Percentiles rank a stretch among this genome's conserved stretches.
Evolutionary conservation across 35 echinoderm and acorn worm species (phyloP).

Genomic region (Eucidaris tribuloides): DNA sequence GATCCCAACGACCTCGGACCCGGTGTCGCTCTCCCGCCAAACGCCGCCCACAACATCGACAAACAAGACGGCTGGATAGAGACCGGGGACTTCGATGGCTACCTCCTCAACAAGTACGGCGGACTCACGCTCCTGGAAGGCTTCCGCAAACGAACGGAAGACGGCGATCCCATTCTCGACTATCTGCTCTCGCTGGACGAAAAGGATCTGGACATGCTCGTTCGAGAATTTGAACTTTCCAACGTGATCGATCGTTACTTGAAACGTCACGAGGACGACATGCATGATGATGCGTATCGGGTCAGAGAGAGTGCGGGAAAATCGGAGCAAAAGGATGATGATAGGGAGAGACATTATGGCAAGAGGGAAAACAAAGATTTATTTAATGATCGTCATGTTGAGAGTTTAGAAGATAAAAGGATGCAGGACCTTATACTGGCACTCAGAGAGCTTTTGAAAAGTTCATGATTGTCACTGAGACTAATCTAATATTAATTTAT

Average conservation of each 20-base stretch:
- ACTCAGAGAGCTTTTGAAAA: too few relatives aligned
- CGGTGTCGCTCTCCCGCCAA: conserved; percentile 62
- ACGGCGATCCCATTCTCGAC: not conserved
- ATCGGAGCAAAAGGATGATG: too few relatives aligned
- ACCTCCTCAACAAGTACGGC: not conserved
- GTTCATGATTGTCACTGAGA: too few relatives aligned
- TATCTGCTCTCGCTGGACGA: conserved; percentile 14
- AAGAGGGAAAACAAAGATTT: too few relatives aligned
- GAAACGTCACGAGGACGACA: too few relatives aligned
- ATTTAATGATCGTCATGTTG: too few relatives aligned
- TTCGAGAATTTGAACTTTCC: not conserved
- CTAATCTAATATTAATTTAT: too few relatives aligned
- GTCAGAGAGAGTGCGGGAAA: too few relatives aligned
- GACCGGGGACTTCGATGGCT: conserved; percentile 37
- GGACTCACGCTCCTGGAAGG: not conserved
- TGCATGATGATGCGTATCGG: not conserved
- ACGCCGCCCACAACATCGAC: conserved; percentile 64
- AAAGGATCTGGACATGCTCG: not conserved
- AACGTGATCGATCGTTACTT: not conserved
- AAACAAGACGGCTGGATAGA: conserved; percentile 8
- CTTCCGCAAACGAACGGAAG: not conserved
- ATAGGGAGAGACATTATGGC: too few relatives aligned
- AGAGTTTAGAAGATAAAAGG: too few relatives aligned
- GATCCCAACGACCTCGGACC: conserved; percentile 47
- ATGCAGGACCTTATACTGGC: too few relatives aligned